A percentile compares a stretch with the other conserved stretches of the same genome.
These are phyloP conservation scores for Tragelaphus imberbis DNA, from an alignment of 2,113 vertebrate genomes.

Conservation along the genomic window DNA sequence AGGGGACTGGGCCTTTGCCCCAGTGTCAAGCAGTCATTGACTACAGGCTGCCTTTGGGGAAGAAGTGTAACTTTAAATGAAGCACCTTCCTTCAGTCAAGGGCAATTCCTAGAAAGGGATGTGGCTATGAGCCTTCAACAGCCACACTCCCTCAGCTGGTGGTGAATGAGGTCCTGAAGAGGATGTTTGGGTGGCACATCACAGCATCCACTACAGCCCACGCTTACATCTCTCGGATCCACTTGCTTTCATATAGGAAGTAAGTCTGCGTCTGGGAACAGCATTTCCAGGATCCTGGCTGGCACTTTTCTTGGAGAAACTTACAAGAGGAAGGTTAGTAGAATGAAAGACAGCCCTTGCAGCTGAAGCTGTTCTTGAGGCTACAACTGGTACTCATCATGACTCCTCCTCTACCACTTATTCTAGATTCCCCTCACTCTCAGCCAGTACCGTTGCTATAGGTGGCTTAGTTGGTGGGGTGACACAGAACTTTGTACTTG, in stretches of 20 bases:
- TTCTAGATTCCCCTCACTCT: not conserved
- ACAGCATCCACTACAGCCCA: not conserved
- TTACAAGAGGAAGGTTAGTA: not conserved
- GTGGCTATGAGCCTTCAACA: not conserved
- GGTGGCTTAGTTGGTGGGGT: not conserved
- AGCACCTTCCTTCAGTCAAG: not conserved
- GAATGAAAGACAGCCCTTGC: not conserved
- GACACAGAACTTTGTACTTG: not conserved
- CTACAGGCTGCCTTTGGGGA: not conserved
- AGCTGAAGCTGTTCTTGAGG: not conserved
- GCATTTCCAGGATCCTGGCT: not conserved
- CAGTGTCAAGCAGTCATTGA: not conserved
- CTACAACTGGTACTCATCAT: not conserved
- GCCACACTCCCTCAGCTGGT: not conserved
- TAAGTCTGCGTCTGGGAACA: not conserved
- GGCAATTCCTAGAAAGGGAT: not conserved
- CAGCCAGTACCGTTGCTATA: not conserved
- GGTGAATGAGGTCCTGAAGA: not conserved
- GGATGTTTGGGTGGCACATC: not conserved
- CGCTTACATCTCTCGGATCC: not conserved
- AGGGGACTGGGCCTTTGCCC: not conserved
- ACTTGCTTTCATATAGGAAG: not conserved
- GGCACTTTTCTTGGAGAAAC: not conserved
- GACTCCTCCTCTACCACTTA: not conserved
- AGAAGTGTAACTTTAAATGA: not conserved